Evolutionary conservation across 2,797 vertebrate species (phyloP), one percentile per base, ranked within the genome.

Genomic region (Tauraco hartlaubi): DNA sequence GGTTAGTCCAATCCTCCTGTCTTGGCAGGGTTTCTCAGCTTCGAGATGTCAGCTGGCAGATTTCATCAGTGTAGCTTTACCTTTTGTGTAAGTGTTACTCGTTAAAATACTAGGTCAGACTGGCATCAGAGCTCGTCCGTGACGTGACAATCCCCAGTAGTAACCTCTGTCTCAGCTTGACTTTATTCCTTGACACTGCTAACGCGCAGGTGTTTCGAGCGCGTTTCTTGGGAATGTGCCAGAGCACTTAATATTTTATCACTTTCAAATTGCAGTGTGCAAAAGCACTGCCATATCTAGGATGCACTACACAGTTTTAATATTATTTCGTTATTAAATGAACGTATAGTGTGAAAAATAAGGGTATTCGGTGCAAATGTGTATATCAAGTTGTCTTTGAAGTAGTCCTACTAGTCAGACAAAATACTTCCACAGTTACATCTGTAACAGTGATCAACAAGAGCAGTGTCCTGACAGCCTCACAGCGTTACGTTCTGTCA

Each of bases 151-250:
- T 74, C 76, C 31, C 37, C 43, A 39, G 29, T 8, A 35, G 75
- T 51, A 59, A 72, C 64, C 72, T 74, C 61, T 91, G 54, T 46
- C 89, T 72, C 56, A 73, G 67, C 74, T 79, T 86, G 63, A 71
- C 61, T 82, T 94, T 66, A 74, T 80, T 83, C 31, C 68, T 83
- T 67, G 56, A 71, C n/a, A 8, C 25, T 59, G 58, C 39, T 66
- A 43, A 39, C 76, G 59, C 1, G 15, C 52, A 74, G n/a, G 39
- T 68, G 49, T 61, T 91, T 43, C 51, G 26, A 83, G 56, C 26
- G 12, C 2, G 2, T 62, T 93, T 83, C 78, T 82, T 82, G 84
- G 84, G 61, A 85, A 56, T 63, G 44, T 77, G 79, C 21, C 72
- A 46, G 64, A 51, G 8, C 52, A 16, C 11, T 81, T 73, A 13